These are phyloP conservation scores for Scrobipalpa atriplicella DNA, from an alignment of 2,888 invertebrate genomes.

Conservation along the genomic window DNA sequence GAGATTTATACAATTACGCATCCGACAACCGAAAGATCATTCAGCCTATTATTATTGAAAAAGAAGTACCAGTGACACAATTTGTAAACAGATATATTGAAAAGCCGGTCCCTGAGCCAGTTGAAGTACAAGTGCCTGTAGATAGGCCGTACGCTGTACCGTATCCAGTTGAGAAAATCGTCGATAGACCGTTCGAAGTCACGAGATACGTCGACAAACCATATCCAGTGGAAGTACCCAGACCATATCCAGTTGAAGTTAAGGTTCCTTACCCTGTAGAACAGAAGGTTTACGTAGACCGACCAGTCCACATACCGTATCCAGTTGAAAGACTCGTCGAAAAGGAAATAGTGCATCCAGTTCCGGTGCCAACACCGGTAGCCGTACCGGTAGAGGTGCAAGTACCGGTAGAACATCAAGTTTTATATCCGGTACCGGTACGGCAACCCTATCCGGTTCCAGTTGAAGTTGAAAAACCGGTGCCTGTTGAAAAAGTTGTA, in stretches of 20 bases:
- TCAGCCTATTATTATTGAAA: slow-evolving; percentile 74
- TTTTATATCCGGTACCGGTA: slow-evolving; percentile 64
- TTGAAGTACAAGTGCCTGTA: slow-evolving; percentile 63
- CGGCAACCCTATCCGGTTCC: slow-evolving; percentile 71
- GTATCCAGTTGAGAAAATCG: slow-evolving; percentile 76
- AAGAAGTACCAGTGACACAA: slow-evolving; percentile 73
- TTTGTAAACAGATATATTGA: slow-evolving; percentile 72
- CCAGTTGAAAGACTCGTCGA: slow-evolving; percentile 80
- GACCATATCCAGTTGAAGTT: slow-evolving; percentile 81
- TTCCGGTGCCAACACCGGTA: slow-evolving; percentile 72
- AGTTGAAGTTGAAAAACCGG: slow-evolving; percentile 71
- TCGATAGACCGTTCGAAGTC: slow-evolving; percentile 80
- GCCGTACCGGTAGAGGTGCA: slow-evolving; percentile 63
- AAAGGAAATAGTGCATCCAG: slow-evolving; percentile 68
- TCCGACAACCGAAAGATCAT: slow-evolving; percentile 61
- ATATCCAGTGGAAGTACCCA: slow-evolving; percentile 78
- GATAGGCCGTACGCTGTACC: slow-evolving; percentile 72
- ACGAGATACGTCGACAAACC: slow-evolving; percentile 82
- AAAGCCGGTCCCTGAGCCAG: slow-evolving; percentile 71
- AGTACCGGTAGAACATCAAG: slow-evolving; percentile 65
- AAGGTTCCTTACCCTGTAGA: slow-evolving; percentile 77
- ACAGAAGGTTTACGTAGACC: slow-evolving; percentile 77
- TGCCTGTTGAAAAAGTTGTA: slow-evolving; percentile 63
- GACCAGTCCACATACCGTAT: slow-evolving; percentile 75
- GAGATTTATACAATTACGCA: slow-evolving; percentile 49